Conservation (phyloP, 2,113 vertebrate genomes). For the Seriola aureovittata region DNA sequence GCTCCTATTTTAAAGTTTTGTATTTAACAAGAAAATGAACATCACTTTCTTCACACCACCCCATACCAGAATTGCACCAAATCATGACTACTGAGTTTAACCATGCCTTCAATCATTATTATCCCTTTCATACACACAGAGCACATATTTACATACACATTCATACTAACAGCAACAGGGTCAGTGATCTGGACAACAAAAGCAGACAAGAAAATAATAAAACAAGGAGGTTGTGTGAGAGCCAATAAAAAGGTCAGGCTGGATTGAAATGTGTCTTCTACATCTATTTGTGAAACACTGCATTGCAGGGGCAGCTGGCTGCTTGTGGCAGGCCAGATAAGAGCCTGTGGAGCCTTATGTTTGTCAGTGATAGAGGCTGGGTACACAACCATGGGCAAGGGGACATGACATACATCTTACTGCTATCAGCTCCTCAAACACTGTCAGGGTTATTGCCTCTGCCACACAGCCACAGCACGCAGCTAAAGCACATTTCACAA, state of each 20-base stretch:
- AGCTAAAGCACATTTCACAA: slow-evolving; percentile 43
- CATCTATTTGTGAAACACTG: slow-evolving; percentile 73
- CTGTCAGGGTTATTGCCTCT: slow-evolving; percentile 52
- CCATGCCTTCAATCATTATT: neutral
- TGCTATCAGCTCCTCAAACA: slow-evolving; percentile 72
- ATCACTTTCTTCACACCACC: neutral
- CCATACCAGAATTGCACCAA: neutral
- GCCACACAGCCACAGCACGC: slow-evolving; percentile 26
- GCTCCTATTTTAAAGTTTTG: neutral
- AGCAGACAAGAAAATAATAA: slow-evolving; percentile 11
- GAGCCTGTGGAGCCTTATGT: slow-evolving; percentile 64
- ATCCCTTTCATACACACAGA: neutral
- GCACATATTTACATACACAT: slow-evolving; percentile 13
- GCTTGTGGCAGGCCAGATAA: slow-evolving; percentile 78
- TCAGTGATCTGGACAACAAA: slow-evolving; percentile 48
- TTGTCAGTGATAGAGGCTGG: slow-evolving; percentile 72
- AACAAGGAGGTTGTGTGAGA: slow-evolving; percentile 24
- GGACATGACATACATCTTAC: slow-evolving; percentile 63
- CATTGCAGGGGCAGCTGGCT: slow-evolving; percentile 81
- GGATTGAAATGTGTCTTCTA: slow-evolving; percentile 62
- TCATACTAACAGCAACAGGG: slow-evolving; percentile 8
- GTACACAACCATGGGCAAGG: slow-evolving; percentile 53
- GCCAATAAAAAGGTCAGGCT: slow-evolving; percentile 64
- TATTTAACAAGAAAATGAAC: neutral
- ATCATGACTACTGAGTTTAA: slow-evolving; percentile 2